Conservation (phyloP, 2,113 vertebrate species). For the Halichoerus grypus region DNA sequence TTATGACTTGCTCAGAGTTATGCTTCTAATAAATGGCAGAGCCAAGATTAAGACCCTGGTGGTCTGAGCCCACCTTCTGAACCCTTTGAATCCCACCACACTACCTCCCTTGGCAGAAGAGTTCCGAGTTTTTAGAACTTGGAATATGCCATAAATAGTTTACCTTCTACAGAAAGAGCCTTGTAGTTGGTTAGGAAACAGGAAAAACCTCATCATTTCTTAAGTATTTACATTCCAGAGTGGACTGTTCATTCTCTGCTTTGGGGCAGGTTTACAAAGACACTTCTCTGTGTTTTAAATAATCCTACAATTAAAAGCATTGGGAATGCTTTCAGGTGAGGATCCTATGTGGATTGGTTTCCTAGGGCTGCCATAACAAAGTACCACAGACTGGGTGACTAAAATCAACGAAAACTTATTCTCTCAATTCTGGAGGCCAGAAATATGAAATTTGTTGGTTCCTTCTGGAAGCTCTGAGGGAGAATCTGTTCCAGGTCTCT, state of each 20-base stretch:
- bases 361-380: neutral
- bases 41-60: neutral
- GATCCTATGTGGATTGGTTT: neutral
- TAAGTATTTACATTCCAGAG: constrained; percentile 78
- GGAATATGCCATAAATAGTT: constrained; percentile 62
- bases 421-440: neutral
- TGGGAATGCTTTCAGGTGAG: neutral
- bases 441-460: neutral
- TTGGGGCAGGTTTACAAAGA: constrained; percentile 19
- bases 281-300: neutral
- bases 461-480: neutral
- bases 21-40: neutral
- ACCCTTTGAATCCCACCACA: neutral
- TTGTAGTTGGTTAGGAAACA: constrained; percentile 71
- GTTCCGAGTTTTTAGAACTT: constrained; percentile 30
- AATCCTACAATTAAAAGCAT: neutral
- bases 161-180: constrained; percentile 54
- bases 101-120: neutral
- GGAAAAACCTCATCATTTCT: constrained; percentile 67
- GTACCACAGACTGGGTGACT: neutral
- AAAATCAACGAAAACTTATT: neutral
- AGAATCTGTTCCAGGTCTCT: neutral
- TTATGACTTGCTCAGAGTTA: neutral
- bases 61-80: neutral
- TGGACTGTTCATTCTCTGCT: constrained; percentile 59